Conservation (phyloP, 2,113 vertebrate species). For the Dipodomys ordii region DNA sequence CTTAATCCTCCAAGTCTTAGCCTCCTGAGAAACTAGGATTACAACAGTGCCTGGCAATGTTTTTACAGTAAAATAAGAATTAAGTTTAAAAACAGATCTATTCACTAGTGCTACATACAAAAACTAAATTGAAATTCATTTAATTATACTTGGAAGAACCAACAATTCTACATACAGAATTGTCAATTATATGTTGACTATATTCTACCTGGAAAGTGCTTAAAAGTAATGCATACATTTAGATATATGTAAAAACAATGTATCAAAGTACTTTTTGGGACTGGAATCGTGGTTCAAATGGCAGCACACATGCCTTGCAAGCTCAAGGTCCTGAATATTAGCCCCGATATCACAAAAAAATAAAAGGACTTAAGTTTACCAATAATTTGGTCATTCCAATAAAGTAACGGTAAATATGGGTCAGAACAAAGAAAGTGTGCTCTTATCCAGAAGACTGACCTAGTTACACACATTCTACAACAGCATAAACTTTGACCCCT, state of each 20-base stretch:
- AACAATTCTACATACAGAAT: constrained; percentile 14
- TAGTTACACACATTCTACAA: constrained; percentile 40
- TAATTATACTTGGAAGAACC: not conserved
- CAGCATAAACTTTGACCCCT: not conserved
- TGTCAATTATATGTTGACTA: not conserved
- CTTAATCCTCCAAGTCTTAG: too few species aligned
- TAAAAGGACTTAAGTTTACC: not conserved
- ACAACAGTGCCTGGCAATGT: not conserved
- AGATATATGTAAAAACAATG: constrained; percentile 10
- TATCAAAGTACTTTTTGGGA: constrained; percentile 16
- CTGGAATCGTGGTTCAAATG: not conserved
- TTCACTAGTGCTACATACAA: not conserved
- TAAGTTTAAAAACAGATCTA: constrained; percentile 51
- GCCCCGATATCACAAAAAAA: too few species aligned
- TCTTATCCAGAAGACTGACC: not conserved
- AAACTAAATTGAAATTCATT: constrained; percentile 43
- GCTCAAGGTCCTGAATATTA: too few species aligned
- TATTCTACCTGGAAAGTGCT: not conserved
- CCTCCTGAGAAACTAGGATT: too few species aligned
- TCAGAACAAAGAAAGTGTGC: constrained; percentile 47
- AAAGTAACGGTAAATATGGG: constrained; percentile 35
- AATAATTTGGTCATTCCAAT: constrained; percentile 25
- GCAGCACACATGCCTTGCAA: too few species aligned
- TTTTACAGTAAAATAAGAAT: constrained; percentile 60
- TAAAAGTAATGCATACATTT: constrained; percentile 45